Conservation (phyloP, 2,113 vertebrate species). For the Sinocyclocheilus grahami region DNA sequence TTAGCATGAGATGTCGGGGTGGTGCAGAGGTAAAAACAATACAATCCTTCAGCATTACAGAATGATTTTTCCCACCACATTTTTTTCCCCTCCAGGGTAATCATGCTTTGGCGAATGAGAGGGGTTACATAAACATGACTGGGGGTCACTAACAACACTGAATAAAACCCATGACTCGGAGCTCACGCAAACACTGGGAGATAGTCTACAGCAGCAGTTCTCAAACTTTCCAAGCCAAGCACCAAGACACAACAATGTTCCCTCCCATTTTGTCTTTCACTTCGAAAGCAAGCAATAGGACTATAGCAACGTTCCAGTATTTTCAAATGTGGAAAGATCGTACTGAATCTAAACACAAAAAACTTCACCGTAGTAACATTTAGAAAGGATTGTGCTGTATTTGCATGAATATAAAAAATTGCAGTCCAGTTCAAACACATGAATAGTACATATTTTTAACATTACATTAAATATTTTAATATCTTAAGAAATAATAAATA, state of each 20-base stretch:
- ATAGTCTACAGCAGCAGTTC: background rate
- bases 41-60: conserved; percentile 9
- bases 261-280: background rate
- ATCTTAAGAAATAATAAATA: background rate
- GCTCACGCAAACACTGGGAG: background rate
- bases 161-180: conserved; percentile 39
- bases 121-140: conserved; percentile 46
- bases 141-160: conserved; percentile 41
- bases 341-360: background rate
- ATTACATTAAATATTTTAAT: background rate
- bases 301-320: background rate
- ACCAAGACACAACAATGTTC: background rate
- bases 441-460: background rate
- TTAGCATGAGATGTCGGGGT: conserved; percentile 23
- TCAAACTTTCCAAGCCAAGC: background rate
- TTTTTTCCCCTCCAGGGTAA: conserved; percentile 9
- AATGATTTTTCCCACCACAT: background rate
- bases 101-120: conserved; percentile 38
- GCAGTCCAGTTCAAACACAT: background rate
- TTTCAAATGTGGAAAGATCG: background rate
- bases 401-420: background rate
- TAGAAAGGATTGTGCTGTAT: background rate
- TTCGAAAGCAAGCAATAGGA: background rate
- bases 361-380: background rate
- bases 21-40: background rate